Evolutionary conservation across 2,888 invertebrate species (phyloP), one percentile per base, ranked within the genome.

Genomic region (Conchocele bisecta): DNA sequence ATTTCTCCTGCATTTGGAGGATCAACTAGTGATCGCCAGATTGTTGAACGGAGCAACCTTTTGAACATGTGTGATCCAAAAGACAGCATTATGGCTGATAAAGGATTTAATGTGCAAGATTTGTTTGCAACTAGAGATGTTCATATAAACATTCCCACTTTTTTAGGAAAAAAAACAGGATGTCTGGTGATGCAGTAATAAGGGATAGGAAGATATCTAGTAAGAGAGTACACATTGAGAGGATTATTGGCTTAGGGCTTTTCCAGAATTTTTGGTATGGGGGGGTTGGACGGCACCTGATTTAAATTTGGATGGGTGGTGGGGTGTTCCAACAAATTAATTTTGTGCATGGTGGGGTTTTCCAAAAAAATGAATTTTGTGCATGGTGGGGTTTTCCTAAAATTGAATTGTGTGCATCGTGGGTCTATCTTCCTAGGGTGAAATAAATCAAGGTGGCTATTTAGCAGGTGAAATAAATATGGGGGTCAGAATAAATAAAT

Each of bases 1-100:
- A 51, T 76, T 5, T 64, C 33, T 9, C 37, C 53, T 20, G 56
- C 56, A 41, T 76, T 58, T 56, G 73, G 61, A 46, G 79, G 75
- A 29, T 66, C 73, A 9, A 73, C 74, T 13, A 79, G 71, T 68
- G 81, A 76, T 42, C 48, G 73, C 11, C 75, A 76, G 46, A 61
- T 81, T 56, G 64, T 74, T 11, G 79, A 81, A 35, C 39, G 76
- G n/a, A 65, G 44, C n/a, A 9, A 44, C 9, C 46, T 76, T 1
- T 24, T 44, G 13, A 48, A 17, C 6, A 56, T 67, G 42, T 76
- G 71, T 60, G 63, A 79, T 46, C 63, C 58, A 29, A 66, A 71
- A 9, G 81, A 79, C 35, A 22, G 35, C 29, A 59, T 31, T 35
- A 31, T 59, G 59, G 60, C 60, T 9, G 51, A 60, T 41, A 60